Conservation (phyloP, 2,113 vertebrate species). For the Scytalopus superciliaris region DNA sequence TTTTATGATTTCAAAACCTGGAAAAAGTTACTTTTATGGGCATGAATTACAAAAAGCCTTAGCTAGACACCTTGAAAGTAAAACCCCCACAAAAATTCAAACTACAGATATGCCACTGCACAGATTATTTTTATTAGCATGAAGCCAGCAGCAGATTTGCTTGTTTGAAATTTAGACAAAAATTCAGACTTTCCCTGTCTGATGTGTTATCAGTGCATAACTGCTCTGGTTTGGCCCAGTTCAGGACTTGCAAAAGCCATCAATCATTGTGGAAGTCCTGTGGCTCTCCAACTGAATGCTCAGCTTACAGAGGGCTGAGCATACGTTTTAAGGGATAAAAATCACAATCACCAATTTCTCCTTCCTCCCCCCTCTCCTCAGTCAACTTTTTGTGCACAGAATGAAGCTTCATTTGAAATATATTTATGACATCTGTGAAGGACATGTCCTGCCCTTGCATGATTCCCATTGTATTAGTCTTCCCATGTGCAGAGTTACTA, state of each 20-base stretch:
- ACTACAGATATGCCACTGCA: neutral
- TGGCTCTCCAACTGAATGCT: neutral
- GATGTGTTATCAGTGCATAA: neutral
- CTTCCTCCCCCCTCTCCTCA: neutral
- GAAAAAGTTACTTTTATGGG: neutral
- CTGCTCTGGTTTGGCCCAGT: neutral
- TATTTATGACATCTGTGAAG: neutral
- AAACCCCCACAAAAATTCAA: neutral
- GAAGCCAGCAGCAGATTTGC: neutral
- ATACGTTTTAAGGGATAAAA: neutral
- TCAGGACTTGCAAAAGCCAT: neutral
- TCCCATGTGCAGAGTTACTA: neutral
- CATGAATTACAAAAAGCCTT: neutral
- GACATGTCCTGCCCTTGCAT: neutral
- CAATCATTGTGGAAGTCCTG: neutral
- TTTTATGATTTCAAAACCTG: neutral
- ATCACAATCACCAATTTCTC: neutral
- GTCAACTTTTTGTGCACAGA: neutral
- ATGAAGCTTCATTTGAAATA: neutral
- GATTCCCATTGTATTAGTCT: neutral
- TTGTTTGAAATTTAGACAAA: neutral
- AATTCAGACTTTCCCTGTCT: neutral
- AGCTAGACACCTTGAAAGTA: neutral
- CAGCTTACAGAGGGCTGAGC: neutral
- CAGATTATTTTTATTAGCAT: neutral